Base-by-base conservation (phyloP, 2,888 invertebrate genomes). In the Rhogogaster chlorosoma region DNA sequence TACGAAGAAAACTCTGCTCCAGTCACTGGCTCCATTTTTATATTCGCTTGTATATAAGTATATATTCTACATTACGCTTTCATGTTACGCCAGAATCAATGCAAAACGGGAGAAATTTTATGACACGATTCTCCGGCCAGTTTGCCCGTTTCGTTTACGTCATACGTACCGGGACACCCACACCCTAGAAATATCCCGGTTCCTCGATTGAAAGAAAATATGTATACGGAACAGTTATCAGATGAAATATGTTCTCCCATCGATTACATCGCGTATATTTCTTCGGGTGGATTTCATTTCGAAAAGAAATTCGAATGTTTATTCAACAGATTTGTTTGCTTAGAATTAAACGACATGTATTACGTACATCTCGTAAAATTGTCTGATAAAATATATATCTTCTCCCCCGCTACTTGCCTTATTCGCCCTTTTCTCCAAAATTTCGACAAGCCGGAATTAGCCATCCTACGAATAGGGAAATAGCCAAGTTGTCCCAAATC, bases 71-170 rank as follows among this genome's bases (percentile, higher is more conserved):
- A 73, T 53, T 53, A 36, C 38, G 6, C 7, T 36, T 80, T 32
- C 42, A 32, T 49, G 77, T 61, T 15, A 32, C 36, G 4, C 22
- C 22, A n/a, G 26, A 57, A 80, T 80, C 80, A 61, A 36, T 36
- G 61, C 36, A 32, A 61, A 80, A 57, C 80, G 22, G 5, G 38
- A 10, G 38, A 49, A 53, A 53, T 78, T 78, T 78, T 38, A 80
- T 61, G 61, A 38, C 9, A 64, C 64, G 38, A 61, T 80, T 61
- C 38, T 38, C 64, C 61, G 61, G 18, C 61, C 64, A 64, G 36
- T 80, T 64, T 64, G 57, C 38, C 29, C 49, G 10, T 32, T 64
- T 64, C 36, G 64, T 80, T 64, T 80, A 80, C 45, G 75, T 78
- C 78, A 36, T 45, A 45, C 45, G n/a, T n/a, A n/a, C 45, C 78